Base-by-base conservation (phyloP, 2,113 vertebrate species). In the Rhea americana region DNA sequence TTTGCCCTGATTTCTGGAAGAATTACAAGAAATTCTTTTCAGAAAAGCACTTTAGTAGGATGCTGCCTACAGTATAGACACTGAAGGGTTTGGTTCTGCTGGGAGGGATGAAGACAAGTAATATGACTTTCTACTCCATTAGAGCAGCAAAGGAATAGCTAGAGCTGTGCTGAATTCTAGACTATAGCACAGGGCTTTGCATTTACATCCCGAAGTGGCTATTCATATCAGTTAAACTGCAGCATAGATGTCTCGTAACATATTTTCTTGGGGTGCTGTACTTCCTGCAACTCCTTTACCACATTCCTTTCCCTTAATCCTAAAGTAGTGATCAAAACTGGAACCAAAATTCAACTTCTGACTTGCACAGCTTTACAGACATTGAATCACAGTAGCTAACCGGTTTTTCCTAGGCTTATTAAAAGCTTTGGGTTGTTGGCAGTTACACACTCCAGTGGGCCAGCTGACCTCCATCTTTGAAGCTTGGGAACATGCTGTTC, bases 391-490 rank as follows among this genome's bases (percentile, higher is more conserved):
- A 55, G 37, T 73, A 71, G 59, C 59, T 30, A 82, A 74, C 45
- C 45, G 82, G 45, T 35, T 85, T 91, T 50, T 87, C 68, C 41
- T 47, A 53, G 59, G 55, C 50, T 91, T 91, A 87, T 62, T 35
- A 35, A 35, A 35, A 35, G 35, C 35, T 35, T 35, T 35, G 35
- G 35, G 35, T 35, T 35, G 35, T 35, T 35, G 35, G 35, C 35
- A 35, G 35, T 35, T 35, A 83, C 65, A 93, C 2, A 72, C 85
- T 91, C 82, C 78, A 89, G 71, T 85, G 65, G 59, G 76, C 30
- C 41, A 89, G 82, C 56, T 93, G 92, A 95, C 88, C 88, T 95
- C 88, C 63, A 90, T 81, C 76, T 68, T 80, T 61, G 86, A 62
- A 90, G 55, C 48, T 48, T 74, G 41, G 17, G 85, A 94, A 89